Conservation (phyloP, 1,140 invertebrate genomes). For the Yoshiicerus persimilis region DNA sequence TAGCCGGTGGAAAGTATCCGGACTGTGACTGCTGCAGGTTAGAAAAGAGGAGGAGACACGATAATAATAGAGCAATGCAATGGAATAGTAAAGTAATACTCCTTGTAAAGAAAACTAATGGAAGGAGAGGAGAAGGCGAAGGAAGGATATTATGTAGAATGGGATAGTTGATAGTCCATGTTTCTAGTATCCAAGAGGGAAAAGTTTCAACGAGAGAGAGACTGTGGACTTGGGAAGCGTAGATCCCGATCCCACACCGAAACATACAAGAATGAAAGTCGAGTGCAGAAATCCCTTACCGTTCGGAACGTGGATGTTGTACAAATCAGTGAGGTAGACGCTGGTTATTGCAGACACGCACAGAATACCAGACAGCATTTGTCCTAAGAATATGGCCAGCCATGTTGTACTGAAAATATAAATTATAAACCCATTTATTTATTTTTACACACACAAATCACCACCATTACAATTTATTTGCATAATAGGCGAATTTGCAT, state of each 20-base stretch:
- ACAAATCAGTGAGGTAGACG: conserved; percentile 69
- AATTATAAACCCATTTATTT: not conserved
- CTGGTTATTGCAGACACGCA: conserved; percentile 75
- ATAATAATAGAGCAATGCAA: not conserved
- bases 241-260: not conserved
- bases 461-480: not conserved
- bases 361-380: conserved; percentile 71
- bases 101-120: not conserved
- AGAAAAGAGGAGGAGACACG: not conserved
- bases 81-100: not conserved
- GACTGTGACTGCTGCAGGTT: not conserved
- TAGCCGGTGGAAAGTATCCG: not conserved
- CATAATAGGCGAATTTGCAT: not conserved
- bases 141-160: not conserved
- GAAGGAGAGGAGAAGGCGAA: not conserved
- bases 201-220: not conserved
- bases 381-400: conserved; percentile 73
- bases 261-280: not conserved
- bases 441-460: not conserved
- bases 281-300: conserved; percentile 55
- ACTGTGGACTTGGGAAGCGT: not conserved
- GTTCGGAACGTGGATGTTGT: conserved; percentile 70
- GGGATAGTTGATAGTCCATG: not conserved
- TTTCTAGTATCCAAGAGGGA: not conserved
- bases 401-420: conserved; percentile 67